phyloP scores from a whole-genome alignment of 2,888 invertebrate species.

The Gnatocerus cornutus region DNA sequence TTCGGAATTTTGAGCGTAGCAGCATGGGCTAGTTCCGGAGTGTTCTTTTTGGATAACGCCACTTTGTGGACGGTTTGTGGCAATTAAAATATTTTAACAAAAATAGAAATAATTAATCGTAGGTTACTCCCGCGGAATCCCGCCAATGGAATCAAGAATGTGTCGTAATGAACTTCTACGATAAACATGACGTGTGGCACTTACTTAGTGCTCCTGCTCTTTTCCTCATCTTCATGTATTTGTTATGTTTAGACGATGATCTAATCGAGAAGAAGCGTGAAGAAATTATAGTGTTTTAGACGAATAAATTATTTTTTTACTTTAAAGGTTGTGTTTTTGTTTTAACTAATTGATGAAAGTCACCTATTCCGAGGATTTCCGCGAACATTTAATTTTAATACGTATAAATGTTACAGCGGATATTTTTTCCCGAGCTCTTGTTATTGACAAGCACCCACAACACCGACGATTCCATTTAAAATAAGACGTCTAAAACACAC shows the following conservation, averaged over 20 bases:
- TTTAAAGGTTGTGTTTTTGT: not conserved
- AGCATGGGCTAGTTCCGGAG: slow-evolving; percentile 76
- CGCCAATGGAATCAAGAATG: slow-evolving; percentile 79
- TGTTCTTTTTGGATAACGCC: slow-evolving; percentile 82
- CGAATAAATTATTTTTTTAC: slow-evolving; percentile 16
- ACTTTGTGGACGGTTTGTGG: slow-evolving; percentile 78
- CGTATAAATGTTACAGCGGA: too few species aligned
- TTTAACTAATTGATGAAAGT: not conserved
- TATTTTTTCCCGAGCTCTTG: not conserved
- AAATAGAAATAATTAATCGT: not conserved
- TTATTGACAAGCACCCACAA: not conserved
- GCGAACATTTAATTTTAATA: too few species aligned
- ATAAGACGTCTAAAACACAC: slow-evolving; percentile 29
- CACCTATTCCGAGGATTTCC: too few species aligned
- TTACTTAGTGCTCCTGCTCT: slow-evolving; percentile 84
- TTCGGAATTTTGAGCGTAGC: slow-evolving; percentile 76
- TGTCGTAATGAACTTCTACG: slow-evolving; percentile 81
- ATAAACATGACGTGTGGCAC: slow-evolving; percentile 91
- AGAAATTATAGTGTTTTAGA: slow-evolving; percentile 36
- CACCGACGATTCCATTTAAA: not conserved
- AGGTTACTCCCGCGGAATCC: slow-evolving; percentile 84
- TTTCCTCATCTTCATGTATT: slow-evolving; percentile 84
- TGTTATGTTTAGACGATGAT: slow-evolving; percentile 87
- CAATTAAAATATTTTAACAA: not conserved
- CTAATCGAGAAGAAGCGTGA: slow-evolving; percentile 63